A percentile compares a stretch with the other conserved stretches of the same genome.
Conservation (phyloP, 2,113 vertebrate species). For the Toxotes chatareus region DNA sequence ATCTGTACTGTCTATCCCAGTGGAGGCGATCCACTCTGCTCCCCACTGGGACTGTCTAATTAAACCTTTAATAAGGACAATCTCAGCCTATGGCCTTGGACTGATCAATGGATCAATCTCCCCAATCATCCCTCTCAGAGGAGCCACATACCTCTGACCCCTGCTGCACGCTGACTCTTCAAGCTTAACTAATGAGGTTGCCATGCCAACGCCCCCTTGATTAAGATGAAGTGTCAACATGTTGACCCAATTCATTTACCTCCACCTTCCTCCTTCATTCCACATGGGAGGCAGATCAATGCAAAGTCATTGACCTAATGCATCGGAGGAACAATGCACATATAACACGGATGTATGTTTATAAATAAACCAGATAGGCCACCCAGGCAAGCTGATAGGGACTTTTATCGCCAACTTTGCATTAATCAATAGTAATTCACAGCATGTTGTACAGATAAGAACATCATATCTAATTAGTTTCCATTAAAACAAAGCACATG, state of each 20-base stretch:
- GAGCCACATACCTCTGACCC: slow-evolving; percentile 58
- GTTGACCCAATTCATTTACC: slow-evolving; percentile 75
- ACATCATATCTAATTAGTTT: slow-evolving; percentile 60
- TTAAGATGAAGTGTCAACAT: slow-evolving; percentile 74
- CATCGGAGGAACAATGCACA: slow-evolving; percentile 48
- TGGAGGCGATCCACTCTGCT: slow-evolving; percentile 32
- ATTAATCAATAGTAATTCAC: slow-evolving; percentile 69
- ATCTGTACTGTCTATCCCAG: slow-evolving; percentile 63
- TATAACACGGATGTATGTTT: slow-evolving; percentile 42
- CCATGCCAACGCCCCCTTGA: slow-evolving; percentile 58
- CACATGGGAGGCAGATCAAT: slow-evolving; percentile 72
- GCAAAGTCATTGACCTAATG: slow-evolving; percentile 73
- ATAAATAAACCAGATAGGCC: slow-evolving; percentile 58
- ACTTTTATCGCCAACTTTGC: slow-evolving; percentile 49
- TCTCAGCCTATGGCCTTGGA: slow-evolving; percentile 59
- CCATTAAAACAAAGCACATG: slow-evolving; percentile 14
- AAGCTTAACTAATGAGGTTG: slow-evolving; percentile 73
- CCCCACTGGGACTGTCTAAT: slow-evolving; percentile 67
- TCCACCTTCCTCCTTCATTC: slow-evolving; percentile 49
- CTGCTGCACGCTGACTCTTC: slow-evolving; percentile 55
- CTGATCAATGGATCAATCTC: slow-evolving; percentile 80
- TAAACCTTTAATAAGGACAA: slow-evolving; percentile 76
- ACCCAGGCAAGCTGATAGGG: slow-evolving; percentile 11
- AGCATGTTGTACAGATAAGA: slow-evolving; percentile 45
- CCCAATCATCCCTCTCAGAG: slow-evolving; percentile 75